Percentiles rank a stretch among this genome's conserved stretches.
Conservation (phyloP, 1,140 invertebrate species). For the Polypedilum vanderplanki region DNA sequence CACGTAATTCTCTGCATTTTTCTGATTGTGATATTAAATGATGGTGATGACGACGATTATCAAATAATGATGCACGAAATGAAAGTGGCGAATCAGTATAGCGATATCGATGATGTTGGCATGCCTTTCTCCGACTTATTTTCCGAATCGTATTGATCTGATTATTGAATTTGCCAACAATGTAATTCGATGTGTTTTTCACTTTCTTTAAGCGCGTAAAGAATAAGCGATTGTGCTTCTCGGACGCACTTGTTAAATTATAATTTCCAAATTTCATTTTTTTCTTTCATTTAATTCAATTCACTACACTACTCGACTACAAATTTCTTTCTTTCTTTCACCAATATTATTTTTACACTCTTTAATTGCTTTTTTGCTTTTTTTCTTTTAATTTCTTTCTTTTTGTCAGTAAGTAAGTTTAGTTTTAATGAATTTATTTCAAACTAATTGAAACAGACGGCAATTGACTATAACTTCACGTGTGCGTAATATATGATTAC, state of each 20-base stretch:
- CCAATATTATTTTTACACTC: neutral
- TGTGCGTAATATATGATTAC: neutral
- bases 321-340: neutral
- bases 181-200: constrained; percentile 37
- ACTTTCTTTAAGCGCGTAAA: constrained; percentile 37
- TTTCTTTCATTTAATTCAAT: neutral
- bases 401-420: neutral
- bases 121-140: constrained; percentile 7
- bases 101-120: neutral
- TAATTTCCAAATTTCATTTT: constrained; percentile 54
- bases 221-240: constrained; percentile 38
- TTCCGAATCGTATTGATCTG: constrained; percentile 34
- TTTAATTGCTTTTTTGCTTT: neutral
- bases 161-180: constrained; percentile 37
- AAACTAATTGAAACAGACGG: constrained; percentile 1
- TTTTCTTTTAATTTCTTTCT: neutral
- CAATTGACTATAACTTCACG: constrained; percentile 4
- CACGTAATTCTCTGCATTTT: constrained; percentile 15
- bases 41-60: constrained; percentile 8
- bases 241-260: constrained; percentile 49
- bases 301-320: neutral
- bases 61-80: constrained; percentile 40
- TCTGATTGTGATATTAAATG: constrained; percentile 31
- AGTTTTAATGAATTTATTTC: neutral
- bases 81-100: constrained; percentile 37